Conservation (phyloP, 2,797 vertebrate species). For the Amniataba percoides region DNA sequence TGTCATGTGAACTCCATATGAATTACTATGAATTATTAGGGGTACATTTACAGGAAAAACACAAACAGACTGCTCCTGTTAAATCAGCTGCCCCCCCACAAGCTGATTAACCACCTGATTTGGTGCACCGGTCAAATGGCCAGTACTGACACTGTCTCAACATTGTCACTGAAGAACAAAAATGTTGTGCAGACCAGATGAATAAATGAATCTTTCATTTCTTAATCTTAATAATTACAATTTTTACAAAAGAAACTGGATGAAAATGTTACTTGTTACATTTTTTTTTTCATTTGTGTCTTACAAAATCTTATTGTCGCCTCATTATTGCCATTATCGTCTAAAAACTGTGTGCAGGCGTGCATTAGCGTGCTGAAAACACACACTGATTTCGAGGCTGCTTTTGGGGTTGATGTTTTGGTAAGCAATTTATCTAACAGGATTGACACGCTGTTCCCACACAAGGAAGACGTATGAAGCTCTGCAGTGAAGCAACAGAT, state of each 20-base stretch:
- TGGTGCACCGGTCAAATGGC: neutral
- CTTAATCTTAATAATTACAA: too few relatives aligned
- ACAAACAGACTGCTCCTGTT: neutral
- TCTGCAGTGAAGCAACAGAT: slow-evolving; percentile 25
- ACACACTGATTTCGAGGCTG: slow-evolving; percentile 4
- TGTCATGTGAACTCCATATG: neutral
- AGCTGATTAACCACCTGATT: neutral
- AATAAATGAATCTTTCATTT: too few relatives aligned
- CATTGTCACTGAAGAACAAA: too few relatives aligned
- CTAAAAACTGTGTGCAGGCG: slow-evolving; percentile 13
- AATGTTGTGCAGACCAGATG: too few relatives aligned
- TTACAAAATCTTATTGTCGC: neutral
- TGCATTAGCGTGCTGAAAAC: slow-evolving; percentile 26
- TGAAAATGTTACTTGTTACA: too few relatives aligned
- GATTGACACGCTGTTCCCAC: slow-evolving; percentile 25
- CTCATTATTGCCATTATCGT: neutral
- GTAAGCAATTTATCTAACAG: slow-evolving; percentile 28
- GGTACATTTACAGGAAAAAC: neutral
- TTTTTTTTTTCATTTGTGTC: neutral
- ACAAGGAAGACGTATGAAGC: slow-evolving; percentile 36
- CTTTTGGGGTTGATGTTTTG: slow-evolving; percentile 26
- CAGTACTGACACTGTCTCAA: neutral
- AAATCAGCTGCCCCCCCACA: neutral
- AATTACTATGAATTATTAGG: neutral
- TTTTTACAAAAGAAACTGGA: too few relatives aligned